Conservation (phyloP, 37 sponge, comb jelly and placozoan genomes). For the Tethya wilhelma region DNA sequence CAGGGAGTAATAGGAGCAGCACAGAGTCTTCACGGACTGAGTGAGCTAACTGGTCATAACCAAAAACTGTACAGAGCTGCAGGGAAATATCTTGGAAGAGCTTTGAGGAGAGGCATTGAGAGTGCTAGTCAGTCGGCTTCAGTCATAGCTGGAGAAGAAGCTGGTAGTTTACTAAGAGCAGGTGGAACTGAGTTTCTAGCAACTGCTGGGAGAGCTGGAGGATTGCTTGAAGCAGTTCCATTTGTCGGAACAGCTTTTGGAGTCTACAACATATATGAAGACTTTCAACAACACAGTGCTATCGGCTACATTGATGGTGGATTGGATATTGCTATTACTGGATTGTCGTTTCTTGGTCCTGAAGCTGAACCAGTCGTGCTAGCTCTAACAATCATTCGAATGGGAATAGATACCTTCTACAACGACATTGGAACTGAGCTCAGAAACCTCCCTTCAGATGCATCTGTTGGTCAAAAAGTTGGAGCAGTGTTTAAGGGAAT, state of each 20-base stretch:
- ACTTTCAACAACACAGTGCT: constrained; percentile 6
- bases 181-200: neutral
- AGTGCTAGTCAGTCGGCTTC: neutral
- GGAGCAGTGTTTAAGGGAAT: no score
- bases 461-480: no score
- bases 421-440: no score
- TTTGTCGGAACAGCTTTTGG: neutral
- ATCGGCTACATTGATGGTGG: constrained; percentile 4
- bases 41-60: constrained; percentile 6
- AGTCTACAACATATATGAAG: constrained; percentile 9
- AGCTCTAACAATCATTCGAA: no score
- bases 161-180: neutral
- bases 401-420: no score
- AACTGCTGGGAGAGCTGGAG: no score
- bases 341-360: neutral
- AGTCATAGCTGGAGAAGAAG: neutral
- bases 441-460: no score
- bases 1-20: neutral
- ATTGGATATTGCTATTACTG: constrained; percentile 2
- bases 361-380: no score
- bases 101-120: neutral
- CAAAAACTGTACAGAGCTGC: no score
- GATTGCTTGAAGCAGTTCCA: no score
- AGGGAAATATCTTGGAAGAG: neutral
- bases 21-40: neutral